phyloP scores from a whole-genome alignment of 2,888 invertebrate species.

The Nemotelus nigrinus region DNA sequence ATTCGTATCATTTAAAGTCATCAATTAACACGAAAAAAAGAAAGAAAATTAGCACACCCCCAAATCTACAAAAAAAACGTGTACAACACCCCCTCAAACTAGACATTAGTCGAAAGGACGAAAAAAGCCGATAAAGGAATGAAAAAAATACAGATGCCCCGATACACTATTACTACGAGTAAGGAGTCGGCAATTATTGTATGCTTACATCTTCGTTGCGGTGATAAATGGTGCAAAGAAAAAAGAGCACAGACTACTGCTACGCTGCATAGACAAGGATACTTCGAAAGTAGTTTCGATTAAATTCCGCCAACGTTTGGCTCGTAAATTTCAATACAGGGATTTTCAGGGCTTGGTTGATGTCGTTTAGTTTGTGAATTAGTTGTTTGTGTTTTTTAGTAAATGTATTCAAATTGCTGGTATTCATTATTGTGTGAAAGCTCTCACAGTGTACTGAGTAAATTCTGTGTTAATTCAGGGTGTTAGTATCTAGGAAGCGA shows the following conservation, averaged over 20 bases:
- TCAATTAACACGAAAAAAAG: background rate
- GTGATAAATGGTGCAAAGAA: constrained; percentile 39
- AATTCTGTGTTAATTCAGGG: no score
- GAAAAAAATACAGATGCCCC: background rate
- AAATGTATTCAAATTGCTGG: background rate
- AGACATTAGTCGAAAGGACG: background rate
- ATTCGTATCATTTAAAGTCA: background rate
- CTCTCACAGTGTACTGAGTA: no score
- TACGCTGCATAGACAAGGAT: background rate
- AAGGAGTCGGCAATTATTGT: constrained; percentile 43
- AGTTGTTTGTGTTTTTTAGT: background rate
- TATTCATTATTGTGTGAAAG: background rate
- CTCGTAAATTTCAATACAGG: background rate
- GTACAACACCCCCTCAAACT: background rate
- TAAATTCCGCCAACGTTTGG: background rate
- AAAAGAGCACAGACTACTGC: no score
- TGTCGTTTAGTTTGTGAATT: constrained; percentile 13
- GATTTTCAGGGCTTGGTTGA: background rate
- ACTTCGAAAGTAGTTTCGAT: no score
- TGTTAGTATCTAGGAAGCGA: no score
- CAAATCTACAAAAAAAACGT: background rate
- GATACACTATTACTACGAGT: constrained; percentile 1
- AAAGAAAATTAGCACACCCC: background rate
- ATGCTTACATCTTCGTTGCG: constrained; percentile 30
- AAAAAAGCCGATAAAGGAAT: background rate